These are phyloP conservation scores for Stenichneumon culpator DNA, from an alignment of 2,888 invertebrate genomes.

Conservation along the genomic window DNA sequence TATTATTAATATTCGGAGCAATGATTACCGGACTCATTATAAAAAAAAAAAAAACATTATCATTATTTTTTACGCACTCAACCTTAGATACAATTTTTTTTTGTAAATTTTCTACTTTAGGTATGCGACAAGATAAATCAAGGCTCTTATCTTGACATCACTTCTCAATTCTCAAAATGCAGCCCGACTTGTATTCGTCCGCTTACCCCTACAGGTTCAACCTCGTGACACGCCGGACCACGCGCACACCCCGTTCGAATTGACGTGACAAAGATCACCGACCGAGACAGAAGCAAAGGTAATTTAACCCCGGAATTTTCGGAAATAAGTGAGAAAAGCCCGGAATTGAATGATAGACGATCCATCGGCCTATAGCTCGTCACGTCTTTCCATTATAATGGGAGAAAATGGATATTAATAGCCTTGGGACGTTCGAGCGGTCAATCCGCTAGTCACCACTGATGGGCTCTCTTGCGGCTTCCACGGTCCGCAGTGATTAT, in stretches of 20 bases:
- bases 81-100: no score
- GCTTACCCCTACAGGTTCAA: background rate
- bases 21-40: no score
- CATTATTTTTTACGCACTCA: no score
- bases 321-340: slow-evolving; percentile 16
- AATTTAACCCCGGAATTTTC: slow-evolving; percentile 9
- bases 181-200: background rate
- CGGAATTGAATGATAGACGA: slow-evolving; percentile 57
- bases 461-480: slow-evolving; percentile 24
- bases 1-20: no score
- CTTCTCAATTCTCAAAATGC: background rate
- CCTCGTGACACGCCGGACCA: background rate
- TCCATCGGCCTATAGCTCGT: slow-evolving; percentile 58
- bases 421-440: slow-evolving; percentile 53
- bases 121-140: background rate
- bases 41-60: no score
- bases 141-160: background rate
- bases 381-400: slow-evolving; percentile 73
- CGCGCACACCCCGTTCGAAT: background rate
- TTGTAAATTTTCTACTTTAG: no score
- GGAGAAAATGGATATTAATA: slow-evolving; percentile 83
- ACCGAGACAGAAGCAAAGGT: background rate
- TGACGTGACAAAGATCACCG: slow-evolving; percentile 14
- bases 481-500: slow-evolving; percentile 50
- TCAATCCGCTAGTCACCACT: slow-evolving; percentile 64